Percentiles rank a stretch among this genome's conserved stretches.
Evolutionary conservation across 2,113 vertebrate species (phyloP).

Genomic region (Oxyruncus cristatus): DNA sequence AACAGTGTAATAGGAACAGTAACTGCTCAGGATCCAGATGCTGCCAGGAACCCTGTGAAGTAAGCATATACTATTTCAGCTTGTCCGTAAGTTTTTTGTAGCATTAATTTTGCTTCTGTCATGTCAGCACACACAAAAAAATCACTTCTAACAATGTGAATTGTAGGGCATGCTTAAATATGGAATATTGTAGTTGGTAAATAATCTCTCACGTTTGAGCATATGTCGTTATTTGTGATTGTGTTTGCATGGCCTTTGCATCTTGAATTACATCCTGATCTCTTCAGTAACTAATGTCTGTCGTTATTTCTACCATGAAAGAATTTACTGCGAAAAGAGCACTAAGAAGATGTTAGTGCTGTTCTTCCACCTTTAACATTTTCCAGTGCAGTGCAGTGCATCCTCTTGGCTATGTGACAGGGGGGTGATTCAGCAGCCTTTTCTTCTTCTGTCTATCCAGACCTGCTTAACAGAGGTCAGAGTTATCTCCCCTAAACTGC

Average conservation of each 20-base stretch:
- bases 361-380: neutral
- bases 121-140: neutral
- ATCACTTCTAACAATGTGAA: neutral
- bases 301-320: neutral
- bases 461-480: neutral
- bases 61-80: constrained; percentile 68
- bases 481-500: neutral
- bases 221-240: neutral
- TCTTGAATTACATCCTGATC: neutral
- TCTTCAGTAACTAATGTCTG: neutral
- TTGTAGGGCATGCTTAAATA: neutral
- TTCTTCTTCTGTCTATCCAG: neutral
- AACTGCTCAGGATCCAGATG: constrained; percentile 88
- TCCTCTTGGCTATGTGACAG: neutral
- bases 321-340: neutral
- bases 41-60: constrained; percentile 85
- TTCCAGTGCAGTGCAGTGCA: neutral
- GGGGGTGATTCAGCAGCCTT: neutral
- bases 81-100: neutral
- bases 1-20: constrained; percentile 83
- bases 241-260: neutral
- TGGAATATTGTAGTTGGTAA: neutral
- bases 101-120: neutral
- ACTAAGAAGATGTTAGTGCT: neutral
- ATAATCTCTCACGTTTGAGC: neutral